Evolutionary conservation across 1,140 invertebrate species (phyloP).

Genomic region (Apocrypta bakeri): DNA sequence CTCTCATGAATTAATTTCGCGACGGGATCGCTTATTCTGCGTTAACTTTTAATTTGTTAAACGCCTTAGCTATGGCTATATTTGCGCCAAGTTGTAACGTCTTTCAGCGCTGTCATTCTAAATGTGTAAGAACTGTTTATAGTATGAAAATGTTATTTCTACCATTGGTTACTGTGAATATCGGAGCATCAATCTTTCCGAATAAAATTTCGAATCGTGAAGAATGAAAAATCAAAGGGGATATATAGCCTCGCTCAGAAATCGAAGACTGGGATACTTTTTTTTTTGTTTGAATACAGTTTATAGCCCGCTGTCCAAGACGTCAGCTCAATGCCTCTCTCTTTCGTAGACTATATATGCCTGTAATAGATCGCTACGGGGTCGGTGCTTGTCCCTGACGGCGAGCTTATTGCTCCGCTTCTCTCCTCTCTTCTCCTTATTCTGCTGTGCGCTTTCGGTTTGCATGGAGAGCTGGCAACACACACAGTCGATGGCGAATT

Average conservation of each 20-base stretch:
- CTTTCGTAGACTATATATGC: background rate
- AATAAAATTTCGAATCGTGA: too few species aligned
- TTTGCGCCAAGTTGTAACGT: conserved; percentile 57
- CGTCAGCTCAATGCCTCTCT: conserved; percentile 42
- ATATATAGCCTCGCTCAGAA: background rate
- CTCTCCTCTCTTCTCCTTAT: conserved; percentile 4
- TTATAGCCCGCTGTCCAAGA: too few species aligned
- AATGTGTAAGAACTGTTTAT: too few species aligned
- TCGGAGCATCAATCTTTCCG: too few species aligned
- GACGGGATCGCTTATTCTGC: conserved; percentile 66
- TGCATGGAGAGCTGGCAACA: conserved; percentile 35
- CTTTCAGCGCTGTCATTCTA: background rate
- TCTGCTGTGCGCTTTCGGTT: conserved; percentile 22
- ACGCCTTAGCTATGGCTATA: conserved; percentile 54
- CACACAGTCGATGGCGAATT: background rate
- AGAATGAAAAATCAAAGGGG: too few species aligned
- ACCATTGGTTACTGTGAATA: too few species aligned
- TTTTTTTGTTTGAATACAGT: conserved; percentile 38
- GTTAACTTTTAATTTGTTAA: conserved; percentile 69
- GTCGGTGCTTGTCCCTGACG: conserved; percentile 50
- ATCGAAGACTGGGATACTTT: background rate
- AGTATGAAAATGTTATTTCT: too few species aligned
- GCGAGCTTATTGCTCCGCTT: conserved; percentile 51
- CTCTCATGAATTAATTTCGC: conserved; percentile 67
- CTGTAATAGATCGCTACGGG: conserved; percentile 51